Percentiles rank a stretch among this genome's conserved stretches.
phyloP scores from a whole-genome alignment of 2,888 invertebrate genomes.

The Ariolimax columbianus region DNA sequence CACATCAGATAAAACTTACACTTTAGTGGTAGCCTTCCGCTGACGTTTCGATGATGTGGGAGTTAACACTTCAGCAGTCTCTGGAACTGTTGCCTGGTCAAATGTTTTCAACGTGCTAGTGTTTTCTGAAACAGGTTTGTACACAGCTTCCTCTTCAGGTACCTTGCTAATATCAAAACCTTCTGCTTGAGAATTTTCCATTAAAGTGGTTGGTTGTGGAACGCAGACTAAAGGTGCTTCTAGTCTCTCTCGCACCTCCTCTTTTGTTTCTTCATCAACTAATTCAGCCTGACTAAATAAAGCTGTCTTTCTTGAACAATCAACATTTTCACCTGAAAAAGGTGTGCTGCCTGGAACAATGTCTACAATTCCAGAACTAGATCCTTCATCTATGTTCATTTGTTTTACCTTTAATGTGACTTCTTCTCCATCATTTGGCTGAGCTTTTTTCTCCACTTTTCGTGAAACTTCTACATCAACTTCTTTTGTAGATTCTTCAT shows the following conservation, averaged over 20 bases:
- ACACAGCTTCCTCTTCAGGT: background rate
- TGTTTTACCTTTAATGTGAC: background rate
- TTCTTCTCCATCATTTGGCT: background rate
- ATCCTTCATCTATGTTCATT: background rate
- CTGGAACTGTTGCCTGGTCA: background rate
- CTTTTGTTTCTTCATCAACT: constrained; percentile 3
- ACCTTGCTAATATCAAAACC: background rate
- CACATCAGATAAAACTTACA: constrained; percentile 10
- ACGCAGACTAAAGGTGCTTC: background rate
- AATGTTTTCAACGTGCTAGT: background rate
- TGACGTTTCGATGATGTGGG: constrained; percentile 20
- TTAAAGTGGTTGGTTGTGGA: background rate
- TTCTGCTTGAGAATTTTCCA: constrained; percentile 7
- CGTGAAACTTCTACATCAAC: background rate
- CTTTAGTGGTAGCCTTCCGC: constrained; percentile 34
- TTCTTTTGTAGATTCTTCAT: background rate
- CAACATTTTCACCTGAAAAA: background rate
- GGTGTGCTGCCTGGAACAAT: background rate
- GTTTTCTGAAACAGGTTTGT: background rate
- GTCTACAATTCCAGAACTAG: background rate
- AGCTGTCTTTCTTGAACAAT: background rate
- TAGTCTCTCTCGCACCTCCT: background rate
- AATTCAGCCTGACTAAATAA: background rate
- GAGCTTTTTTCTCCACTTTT: too few relatives aligned
- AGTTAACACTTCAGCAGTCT: background rate